These are phyloP conservation scores for Arctopsyche grandis DNA, from an alignment of 1,140 invertebrate species.

Conservation along the genomic window DNA sequence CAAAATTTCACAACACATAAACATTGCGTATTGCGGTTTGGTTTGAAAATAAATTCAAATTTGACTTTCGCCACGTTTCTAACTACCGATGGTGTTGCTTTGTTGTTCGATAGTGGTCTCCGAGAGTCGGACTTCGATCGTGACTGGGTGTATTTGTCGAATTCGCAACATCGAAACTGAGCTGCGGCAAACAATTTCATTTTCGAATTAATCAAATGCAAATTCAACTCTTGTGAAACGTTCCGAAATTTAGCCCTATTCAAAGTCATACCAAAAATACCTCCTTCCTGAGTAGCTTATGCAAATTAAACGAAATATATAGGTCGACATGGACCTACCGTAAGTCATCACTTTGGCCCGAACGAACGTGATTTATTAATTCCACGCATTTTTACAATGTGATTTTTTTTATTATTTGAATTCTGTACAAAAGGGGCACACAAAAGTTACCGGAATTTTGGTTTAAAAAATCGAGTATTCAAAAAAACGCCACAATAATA, in stretches of 20 bases:
- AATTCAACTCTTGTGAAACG: conserved; percentile 3
- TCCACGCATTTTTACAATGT: background rate
- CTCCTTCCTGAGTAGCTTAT: background rate
- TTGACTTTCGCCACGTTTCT: too few species aligned
- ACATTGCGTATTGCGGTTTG: background rate
- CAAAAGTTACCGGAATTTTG: too few species aligned
- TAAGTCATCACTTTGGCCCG: conserved; percentile 7
- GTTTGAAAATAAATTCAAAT: too few species aligned
- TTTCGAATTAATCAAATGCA: conserved; percentile 19
- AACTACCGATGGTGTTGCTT: too few species aligned
- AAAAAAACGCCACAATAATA: too few species aligned
- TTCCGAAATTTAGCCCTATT: background rate
- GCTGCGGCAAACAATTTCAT: background rate
- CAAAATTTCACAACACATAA: background rate
- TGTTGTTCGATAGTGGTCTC: too few species aligned
- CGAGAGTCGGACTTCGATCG: too few species aligned
- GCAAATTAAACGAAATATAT: conserved; percentile 9
- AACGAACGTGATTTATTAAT: conserved; percentile 7
- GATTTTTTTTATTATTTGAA: background rate
- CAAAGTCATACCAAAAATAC: background rate
- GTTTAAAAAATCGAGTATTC: too few species aligned
- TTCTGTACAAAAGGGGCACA: too few species aligned
- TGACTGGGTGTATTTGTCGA: background rate
- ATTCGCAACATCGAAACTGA: background rate
- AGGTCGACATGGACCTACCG: background rate